Evolutionary conservation across 2,797 vertebrate genomes (phyloP).

Genomic region (Protosalanx chinensis): DNA sequence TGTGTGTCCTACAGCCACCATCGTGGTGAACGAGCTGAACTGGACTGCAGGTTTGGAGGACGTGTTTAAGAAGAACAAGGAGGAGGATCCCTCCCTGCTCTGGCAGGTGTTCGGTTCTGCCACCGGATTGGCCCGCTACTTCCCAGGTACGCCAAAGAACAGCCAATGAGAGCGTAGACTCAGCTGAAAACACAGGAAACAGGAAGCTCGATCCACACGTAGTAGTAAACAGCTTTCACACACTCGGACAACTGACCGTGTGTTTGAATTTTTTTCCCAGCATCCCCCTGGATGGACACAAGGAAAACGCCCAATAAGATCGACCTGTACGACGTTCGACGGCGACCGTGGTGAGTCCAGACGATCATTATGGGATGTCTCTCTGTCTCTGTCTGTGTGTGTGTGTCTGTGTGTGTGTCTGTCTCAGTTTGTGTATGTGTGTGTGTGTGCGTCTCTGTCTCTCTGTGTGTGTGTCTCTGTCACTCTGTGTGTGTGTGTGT

Average conservation of each 20-base stretch:
- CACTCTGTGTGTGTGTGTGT: conserved; percentile 1
- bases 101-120: conserved; percentile 98
- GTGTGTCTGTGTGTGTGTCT: too few relatives aligned
- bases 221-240: not conserved
- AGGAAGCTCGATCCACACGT: too few relatives aligned
- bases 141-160: conserved; percentile 70
- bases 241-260: not conserved
- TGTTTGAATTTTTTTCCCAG: conserved; percentile 59
- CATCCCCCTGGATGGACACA: conserved; percentile 90
- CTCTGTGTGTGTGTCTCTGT: not conserved
- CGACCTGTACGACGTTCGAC: conserved; percentile 93
- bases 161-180: not conserved
- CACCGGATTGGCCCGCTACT: conserved; percentile 91
- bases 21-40: conserved; percentile 92
- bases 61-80: conserved; percentile 87
- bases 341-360: conserved; percentile 88
- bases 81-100: conserved; percentile 85
- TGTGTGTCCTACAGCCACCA: conserved; percentile 71
- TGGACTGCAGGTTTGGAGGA: conserved; percentile 92
- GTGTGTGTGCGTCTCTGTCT: too few relatives aligned
- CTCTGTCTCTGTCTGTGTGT: conserved; percentile 7
- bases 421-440: too few relatives aligned
- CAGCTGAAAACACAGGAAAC: not conserved
- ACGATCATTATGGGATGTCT: not conserved
- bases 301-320: conserved; percentile 86